Conservation (phyloP, 2,797 vertebrate genomes). For the Parotocinclus haroldoi region DNA sequence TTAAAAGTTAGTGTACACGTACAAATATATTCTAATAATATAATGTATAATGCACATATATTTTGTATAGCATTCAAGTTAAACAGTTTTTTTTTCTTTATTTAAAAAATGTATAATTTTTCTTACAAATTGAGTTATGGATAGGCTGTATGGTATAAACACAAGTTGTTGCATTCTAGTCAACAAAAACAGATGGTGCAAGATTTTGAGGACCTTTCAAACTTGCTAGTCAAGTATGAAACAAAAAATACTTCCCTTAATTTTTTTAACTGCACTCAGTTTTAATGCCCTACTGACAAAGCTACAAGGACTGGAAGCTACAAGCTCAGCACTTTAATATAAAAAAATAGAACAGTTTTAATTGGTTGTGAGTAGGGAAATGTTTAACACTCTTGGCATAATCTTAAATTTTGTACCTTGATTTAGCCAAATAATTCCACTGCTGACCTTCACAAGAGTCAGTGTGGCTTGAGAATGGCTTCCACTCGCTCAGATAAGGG, state of each 20-base stretch:
- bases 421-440: neutral
- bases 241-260: neutral
- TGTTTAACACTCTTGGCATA: too few species aligned
- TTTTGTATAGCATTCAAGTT: too few species aligned
- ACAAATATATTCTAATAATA: too few species aligned
- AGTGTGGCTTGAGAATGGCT: constrained; percentile 13
- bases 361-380: neutral
- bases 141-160: neutral
- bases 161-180: neutral
- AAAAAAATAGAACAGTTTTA: neutral
- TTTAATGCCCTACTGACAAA: neutral
- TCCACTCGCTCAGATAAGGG: constrained; percentile 25
- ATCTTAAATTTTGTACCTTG: too few species aligned
- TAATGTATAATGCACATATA: too few species aligned
- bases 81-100: too few species aligned
- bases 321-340: too few species aligned
- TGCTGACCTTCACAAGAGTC: constrained; percentile 27
- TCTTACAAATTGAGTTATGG: too few species aligned
- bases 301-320: too few species aligned
- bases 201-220: neutral
- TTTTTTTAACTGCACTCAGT: neutral
- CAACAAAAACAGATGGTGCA: neutral
- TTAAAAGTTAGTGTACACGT: too few species aligned
- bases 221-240: too few species aligned
- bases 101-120: too few species aligned